These are phyloP conservation scores for Sarcophaga caerulescens DNA, from an alignment of 2,888 invertebrate species.

Conservation along the genomic window DNA sequence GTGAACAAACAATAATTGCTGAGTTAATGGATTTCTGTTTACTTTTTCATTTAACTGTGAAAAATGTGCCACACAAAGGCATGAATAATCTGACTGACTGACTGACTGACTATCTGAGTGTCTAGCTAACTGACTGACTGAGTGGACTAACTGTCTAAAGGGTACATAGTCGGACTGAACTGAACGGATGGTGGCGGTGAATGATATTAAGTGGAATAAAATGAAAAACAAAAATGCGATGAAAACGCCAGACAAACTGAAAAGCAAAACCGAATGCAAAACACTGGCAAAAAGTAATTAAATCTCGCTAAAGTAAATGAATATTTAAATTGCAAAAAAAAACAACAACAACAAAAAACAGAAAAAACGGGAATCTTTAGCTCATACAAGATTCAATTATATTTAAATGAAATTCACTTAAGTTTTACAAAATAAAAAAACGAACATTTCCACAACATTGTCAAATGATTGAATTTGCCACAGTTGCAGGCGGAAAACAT, in stretches of 20 bases:
- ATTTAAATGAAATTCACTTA: slow-evolving; percentile 20
- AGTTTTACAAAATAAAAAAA: neutral
- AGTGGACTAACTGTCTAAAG: neutral
- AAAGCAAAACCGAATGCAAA: slow-evolving; percentile 17
- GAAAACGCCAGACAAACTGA: slow-evolving; percentile 13
- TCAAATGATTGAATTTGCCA: neutral
- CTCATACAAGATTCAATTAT: slow-evolving; percentile 19
- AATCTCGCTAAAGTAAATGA: slow-evolving; percentile 52
- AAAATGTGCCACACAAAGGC: slow-evolving; percentile 55
- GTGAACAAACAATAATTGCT: slow-evolving; percentile 74
- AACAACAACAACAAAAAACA: neutral
- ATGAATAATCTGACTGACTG: neutral
- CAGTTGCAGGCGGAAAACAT: slow-evolving; percentile 6
- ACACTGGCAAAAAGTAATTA: slow-evolving; percentile 58
- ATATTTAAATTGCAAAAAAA: slow-evolving; percentile 29
- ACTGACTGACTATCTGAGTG: neutral
- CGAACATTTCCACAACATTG: neutral
- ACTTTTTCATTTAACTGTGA: slow-evolving; percentile 77
- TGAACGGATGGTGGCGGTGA: slow-evolving; percentile 2
- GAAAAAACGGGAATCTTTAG: slow-evolving; percentile 20
- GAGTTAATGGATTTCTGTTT: slow-evolving; percentile 79
- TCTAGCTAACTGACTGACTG: no score
- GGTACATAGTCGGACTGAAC: neutral
- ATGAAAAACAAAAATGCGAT: slow-evolving; percentile 37
- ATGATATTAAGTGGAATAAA: slow-evolving; percentile 35